A percentile compares a stretch with the other conserved stretches of the same genome.
Conservation (phyloP, 2,888 invertebrate genomes). For the Drosophila paramelanica region DNA sequence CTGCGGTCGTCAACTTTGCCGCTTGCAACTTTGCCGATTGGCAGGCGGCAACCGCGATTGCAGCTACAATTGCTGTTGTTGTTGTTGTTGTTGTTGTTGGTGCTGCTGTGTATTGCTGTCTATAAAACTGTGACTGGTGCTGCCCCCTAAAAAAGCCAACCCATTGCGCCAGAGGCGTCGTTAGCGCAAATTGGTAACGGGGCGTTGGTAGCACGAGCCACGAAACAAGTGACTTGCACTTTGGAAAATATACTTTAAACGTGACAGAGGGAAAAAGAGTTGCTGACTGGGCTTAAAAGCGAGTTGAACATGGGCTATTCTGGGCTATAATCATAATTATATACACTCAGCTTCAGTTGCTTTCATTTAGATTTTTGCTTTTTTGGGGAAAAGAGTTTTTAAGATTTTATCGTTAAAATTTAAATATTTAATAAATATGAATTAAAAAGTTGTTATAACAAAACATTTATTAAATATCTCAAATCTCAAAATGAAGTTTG, state of each 20-base stretch:
- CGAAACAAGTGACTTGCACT: slow-evolving; percentile 48
- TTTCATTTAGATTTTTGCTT: not conserved
- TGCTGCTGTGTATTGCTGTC: slow-evolving; percentile 38
- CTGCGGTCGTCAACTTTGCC: slow-evolving; percentile 72
- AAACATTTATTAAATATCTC: too few relatives aligned
- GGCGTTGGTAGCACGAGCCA: slow-evolving; percentile 27
- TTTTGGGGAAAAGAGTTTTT: too few relatives aligned
- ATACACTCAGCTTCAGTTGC: too few relatives aligned
- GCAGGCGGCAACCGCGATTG: slow-evolving; percentile 76
- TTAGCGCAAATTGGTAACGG: slow-evolving; percentile 63
- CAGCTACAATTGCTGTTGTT: slow-evolving; percentile 23
- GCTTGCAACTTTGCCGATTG: slow-evolving; percentile 74
- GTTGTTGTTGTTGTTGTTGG: slow-evolving; percentile 17
- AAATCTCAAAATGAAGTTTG: too few relatives aligned
- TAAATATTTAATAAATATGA: too few relatives aligned
- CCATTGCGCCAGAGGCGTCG: slow-evolving; percentile 67
- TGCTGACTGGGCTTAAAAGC: slow-evolving; percentile 6
- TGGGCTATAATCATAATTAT: not conserved
- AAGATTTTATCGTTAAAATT: too few relatives aligned
- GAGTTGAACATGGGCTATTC: not conserved
- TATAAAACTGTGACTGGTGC: slow-evolving; percentile 59
- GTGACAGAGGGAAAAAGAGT: slow-evolving; percentile 3
- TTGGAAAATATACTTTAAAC: slow-evolving; percentile 13
- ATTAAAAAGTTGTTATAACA: too few relatives aligned
- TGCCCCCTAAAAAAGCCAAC: slow-evolving; percentile 14